Conservation (phyloP, 2,113 vertebrate genomes). For the Numida meleagris region DNA sequence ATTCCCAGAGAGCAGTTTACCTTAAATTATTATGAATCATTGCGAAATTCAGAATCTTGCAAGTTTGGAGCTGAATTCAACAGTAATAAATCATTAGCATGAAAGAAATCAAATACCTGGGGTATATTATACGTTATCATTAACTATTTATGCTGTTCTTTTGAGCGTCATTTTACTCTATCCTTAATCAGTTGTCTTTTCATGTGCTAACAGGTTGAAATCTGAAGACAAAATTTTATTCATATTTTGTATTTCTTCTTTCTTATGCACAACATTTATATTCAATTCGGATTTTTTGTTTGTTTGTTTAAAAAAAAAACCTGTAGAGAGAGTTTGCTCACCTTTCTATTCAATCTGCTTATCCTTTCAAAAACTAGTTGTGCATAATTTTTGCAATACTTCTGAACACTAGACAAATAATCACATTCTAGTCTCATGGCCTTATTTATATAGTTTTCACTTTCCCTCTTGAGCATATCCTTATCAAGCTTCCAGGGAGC, state of each 20-base stretch:
- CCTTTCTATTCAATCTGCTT: background rate
- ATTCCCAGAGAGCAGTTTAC: background rate
- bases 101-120: background rate
- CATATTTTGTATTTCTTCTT: background rate
- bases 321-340: background rate
- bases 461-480: slow-evolving; percentile 16
- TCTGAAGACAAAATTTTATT: background rate
- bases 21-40: background rate
- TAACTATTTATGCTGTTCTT: background rate
- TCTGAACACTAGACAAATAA: slow-evolving; percentile 32
- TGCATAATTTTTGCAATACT: background rate
- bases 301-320: background rate
- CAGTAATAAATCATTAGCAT: background rate
- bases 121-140: background rate
- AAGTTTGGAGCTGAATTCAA: background rate
- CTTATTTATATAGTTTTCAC: slow-evolving; percentile 42
- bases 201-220: background rate
- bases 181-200: background rate
- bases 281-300: background rate
- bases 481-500: slow-evolving; percentile 34
- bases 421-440: background rate
- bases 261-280: background rate
- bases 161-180: background rate
- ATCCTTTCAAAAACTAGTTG: background rate
- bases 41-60: background rate